Conservation (phyloP, 2,797 vertebrate genomes). For the Sitta carolinensis region DNA sequence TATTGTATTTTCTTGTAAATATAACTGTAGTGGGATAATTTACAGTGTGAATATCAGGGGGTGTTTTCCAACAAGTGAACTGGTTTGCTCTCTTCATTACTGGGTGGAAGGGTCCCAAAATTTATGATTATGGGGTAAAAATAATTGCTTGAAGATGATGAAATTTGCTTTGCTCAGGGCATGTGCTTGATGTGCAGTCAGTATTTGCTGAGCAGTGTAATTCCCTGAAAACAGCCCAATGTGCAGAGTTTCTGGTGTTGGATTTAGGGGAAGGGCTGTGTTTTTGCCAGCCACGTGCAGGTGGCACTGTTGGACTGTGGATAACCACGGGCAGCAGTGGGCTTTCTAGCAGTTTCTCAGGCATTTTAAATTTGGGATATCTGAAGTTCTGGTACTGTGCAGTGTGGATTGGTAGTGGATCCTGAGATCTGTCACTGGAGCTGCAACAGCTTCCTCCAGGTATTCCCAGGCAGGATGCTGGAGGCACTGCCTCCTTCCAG, state of each 20-base stretch:
- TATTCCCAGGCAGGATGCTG: background rate
- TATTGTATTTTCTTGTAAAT: background rate
- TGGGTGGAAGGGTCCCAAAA: background rate
- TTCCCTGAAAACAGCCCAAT: accelerated
- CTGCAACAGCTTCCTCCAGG: background rate
- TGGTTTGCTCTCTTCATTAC: background rate
- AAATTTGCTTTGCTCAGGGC: background rate
- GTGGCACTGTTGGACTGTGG: conserved; percentile 32
- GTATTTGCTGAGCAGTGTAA: background rate
- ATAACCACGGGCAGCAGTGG: background rate
- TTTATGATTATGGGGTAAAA: background rate
- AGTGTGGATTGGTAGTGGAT: background rate
- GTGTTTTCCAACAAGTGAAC: background rate
- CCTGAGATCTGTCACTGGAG: background rate
- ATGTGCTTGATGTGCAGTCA: background rate
- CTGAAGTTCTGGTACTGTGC: background rate
- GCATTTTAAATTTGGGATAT: background rate
- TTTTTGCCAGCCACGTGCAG: background rate
- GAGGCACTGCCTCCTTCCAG: background rate
- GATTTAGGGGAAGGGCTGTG: background rate
- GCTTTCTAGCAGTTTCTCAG: conserved; percentile 61
- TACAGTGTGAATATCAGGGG: background rate
- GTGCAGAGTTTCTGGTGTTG: background rate
- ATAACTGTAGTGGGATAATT: background rate
- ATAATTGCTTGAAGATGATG: background rate